Base-by-base conservation (phyloP, 2,888 invertebrate species). In the Rhingia rostrata region DNA sequence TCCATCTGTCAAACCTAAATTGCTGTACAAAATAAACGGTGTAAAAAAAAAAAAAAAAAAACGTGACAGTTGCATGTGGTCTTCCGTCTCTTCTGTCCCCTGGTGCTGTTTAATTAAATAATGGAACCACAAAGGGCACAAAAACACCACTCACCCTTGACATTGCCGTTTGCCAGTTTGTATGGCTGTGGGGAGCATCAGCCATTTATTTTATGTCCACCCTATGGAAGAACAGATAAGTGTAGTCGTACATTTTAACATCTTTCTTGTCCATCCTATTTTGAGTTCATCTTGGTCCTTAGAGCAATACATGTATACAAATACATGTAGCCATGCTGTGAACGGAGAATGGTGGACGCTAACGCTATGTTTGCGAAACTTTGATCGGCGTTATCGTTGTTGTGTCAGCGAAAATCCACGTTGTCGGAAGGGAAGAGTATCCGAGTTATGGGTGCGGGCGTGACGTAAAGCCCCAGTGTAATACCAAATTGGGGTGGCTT, bases 1-100 rank as follows among this genome's bases (percentile, higher is more conserved):
- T 61, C 80, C 80, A 80, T 74, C 70, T 75, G 75, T 84, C 80
- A 75, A 84, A 84, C n/a, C n/a, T n/a, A n/a, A n/a, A n/a, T n/a
- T n/a, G n/a, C n/a, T n/a, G n/a, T n/a, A n/a, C n/a, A n/a, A n/a
- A n/a, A 64, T 74, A 74, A 66, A 60, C 54, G 39, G 58, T 58
- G 73, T 69, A 54, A 79, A 37, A 67, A 47, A 60, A 35, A 58
- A 53, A 6, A 12, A 58, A 64, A 67, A n/a, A 22, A 22, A 22
- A 22, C 51, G 9, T 73, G 73, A 74, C 67, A 74, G 67, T 74
- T 67, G 61, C 10, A 37, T 77, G 77, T 43, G 73, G 73, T 43
- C 77, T 67, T 37, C 43, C 39, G 53, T 41, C 56, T 30, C 37
- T 43, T 30, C 35, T 22, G 30, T 32, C 41, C 5, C n/a, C n/a